Evolutionary conservation across 2,888 invertebrate genomes (phyloP).

Genomic region (Netelia virgata): DNA sequence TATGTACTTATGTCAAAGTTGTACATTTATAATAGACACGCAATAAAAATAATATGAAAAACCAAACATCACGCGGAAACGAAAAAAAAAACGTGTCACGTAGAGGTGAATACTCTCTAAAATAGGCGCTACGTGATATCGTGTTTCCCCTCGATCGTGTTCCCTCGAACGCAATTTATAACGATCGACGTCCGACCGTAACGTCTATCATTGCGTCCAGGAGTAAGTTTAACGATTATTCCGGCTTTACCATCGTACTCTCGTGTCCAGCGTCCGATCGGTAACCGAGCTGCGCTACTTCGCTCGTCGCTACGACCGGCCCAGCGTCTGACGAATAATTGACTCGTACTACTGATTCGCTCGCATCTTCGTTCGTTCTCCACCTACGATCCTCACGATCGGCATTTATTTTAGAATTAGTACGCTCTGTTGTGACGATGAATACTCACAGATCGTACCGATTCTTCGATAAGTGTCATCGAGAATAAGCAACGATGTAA

Average conservation of each 20-base stretch:
- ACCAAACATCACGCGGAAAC: slow-evolving; percentile 9
- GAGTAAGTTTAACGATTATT: neutral
- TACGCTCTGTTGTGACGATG: slow-evolving; percentile 86
- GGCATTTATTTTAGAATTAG: slow-evolving; percentile 86
- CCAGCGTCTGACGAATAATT: neutral
- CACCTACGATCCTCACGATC: slow-evolving; percentile 51
- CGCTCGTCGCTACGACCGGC: neutral
- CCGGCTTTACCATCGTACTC: neutral
- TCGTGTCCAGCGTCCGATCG: neutral
- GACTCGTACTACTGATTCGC: neutral
- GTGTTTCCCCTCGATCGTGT: too few species aligned
- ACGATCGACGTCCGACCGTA: slow-evolving; percentile 12
- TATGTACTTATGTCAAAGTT: slow-evolving; percentile 80
- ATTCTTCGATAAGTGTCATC: slow-evolving; percentile 85
- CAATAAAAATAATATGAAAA: slow-evolving; percentile 74
- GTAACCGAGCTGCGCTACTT: slow-evolving; percentile 19
- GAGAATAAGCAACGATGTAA: slow-evolving; percentile 75
- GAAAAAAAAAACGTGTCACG: neutral
- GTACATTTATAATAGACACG: slow-evolving; percentile 84
- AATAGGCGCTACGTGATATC: too few species aligned
- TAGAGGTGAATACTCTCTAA: too few species aligned
- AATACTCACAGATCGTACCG: slow-evolving; percentile 86
- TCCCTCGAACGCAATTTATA: too few species aligned
- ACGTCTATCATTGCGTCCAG: slow-evolving; percentile 37
- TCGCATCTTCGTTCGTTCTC: neutral